Conservation (phyloP, 2,797 vertebrate genomes). For the Gymnoscopelus microlampas region DNA sequence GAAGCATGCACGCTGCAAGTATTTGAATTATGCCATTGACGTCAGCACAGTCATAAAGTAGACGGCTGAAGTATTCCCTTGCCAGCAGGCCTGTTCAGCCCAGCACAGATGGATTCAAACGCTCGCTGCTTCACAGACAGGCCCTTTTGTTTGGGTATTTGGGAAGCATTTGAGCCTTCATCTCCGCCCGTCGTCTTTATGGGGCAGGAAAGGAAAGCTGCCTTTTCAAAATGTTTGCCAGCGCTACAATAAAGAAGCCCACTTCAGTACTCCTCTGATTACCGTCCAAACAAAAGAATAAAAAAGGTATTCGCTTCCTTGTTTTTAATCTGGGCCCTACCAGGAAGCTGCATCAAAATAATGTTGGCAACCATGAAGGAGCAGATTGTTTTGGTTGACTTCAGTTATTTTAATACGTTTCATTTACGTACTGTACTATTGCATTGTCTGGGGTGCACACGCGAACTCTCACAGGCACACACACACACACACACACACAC, state of each 20-base stretch:
- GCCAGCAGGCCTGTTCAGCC: constrained; percentile 91
- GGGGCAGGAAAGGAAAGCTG: constrained; percentile 29
- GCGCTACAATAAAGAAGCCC: constrained; percentile 9
- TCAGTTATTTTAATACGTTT: constrained; percentile 42
- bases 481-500: constrained; percentile 6
- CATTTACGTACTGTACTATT: constrained; percentile 48
- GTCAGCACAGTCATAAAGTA: constrained; percentile 99
- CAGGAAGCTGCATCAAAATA: constrained; percentile 53
- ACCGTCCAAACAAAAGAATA: constrained; percentile 22
- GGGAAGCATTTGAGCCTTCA: constrained; percentile 57
- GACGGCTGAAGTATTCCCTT: constrained; percentile 88
- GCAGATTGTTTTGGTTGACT: constrained; percentile 31
- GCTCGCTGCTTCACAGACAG: constrained; percentile 67
- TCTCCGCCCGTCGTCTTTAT: constrained; percentile 46
- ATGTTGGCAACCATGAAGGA: constrained; percentile 43
- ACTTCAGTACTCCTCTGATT: constrained; percentile 32
- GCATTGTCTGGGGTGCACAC: neutral
- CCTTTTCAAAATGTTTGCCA: constrained; percentile 31
- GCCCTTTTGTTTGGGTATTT: constrained; percentile 79
- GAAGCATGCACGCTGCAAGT: constrained; percentile 93
- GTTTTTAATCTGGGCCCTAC: constrained; percentile 53
- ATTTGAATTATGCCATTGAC: constrained; percentile 99
- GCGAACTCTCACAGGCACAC: constrained; percentile 3
- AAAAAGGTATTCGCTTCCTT: constrained; percentile 21
- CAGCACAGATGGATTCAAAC: constrained; percentile 85